Base-by-base conservation (phyloP, 2,888 invertebrate species). In the Hetaerina titia region DNA sequence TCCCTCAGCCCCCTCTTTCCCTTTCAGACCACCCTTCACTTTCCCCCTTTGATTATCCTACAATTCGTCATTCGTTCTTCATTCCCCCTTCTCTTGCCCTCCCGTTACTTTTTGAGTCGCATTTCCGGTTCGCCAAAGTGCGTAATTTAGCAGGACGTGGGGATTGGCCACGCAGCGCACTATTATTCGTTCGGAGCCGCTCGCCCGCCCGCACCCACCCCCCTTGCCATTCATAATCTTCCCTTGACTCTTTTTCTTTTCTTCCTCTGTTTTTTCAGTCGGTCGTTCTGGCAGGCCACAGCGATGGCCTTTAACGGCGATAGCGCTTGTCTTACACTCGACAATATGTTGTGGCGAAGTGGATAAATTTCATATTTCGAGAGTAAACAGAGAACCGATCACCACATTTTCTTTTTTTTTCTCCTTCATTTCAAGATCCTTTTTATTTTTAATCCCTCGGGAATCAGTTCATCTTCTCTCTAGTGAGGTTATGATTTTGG, bases 81-180 rank as follows among this genome's bases (percentile, higher is more conserved):
- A 11, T 31, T 22, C 11, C 11, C 81, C 81, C n/a, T 31, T 31
- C 45, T 13, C 15, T 15, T 31, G 69, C n/a, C 45, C 81, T 69
- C 69, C 31, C 69, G 25, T 13, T 4, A 2, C n/a, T 31, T 31
- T 81, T n/a, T 81, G 81, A 81, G 81, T 81, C 81, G 81, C 81
- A 81, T 81, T 81, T 81, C 81, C 81, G 81, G 81, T 31, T 31
- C 81, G 81, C 31, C 69, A 81, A 81, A 81, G 81, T 31, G 81
- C 81, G 81, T 81, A 81, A 81, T 81, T 81, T 81, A 25, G 81
- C 81, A 81, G 81, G 25, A 81, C 45, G 81, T 31, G 81, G 81
- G 81, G 81, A 22, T 13, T 4, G 11, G 31, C 31, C 9, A 74
- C n/a, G 74, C 8, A 11, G 69, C 81, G 15, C 25, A 31, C 25